Conservation (phyloP, 2,113 vertebrate genomes). For the Silurus meridionalis region DNA sequence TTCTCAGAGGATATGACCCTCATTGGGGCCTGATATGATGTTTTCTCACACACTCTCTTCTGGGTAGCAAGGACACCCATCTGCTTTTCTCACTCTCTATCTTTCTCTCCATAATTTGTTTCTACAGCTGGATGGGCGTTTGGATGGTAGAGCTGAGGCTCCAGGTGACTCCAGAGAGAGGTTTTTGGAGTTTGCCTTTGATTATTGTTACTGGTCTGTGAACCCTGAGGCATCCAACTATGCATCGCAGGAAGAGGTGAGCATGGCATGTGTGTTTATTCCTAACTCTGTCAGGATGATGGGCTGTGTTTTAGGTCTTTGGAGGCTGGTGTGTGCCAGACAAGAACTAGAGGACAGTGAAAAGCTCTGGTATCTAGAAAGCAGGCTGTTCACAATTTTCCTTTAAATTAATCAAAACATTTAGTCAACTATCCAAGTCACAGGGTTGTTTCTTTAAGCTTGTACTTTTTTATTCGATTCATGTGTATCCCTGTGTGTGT, state of each 20-base stretch:
- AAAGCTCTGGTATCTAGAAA: conserved; percentile 8
- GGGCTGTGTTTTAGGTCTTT: neutral
- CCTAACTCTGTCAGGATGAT: neutral
- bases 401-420: conserved; percentile 49
- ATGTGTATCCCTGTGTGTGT: neutral
- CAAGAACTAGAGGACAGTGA: conserved; percentile 1
- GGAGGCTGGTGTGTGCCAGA: neutral
- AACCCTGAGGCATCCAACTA: conserved; percentile 83
- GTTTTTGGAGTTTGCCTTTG: conserved; percentile 87
- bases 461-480: conserved; percentile 56
- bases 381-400: conserved; percentile 23
- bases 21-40: neutral
- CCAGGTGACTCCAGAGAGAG: conserved; percentile 84
- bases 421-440: conserved; percentile 58
- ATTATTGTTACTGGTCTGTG: conserved; percentile 97
- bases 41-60: neutral
- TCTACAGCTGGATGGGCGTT: conserved; percentile 78
- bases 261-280: conserved; percentile 41
- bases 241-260: conserved; percentile 94
- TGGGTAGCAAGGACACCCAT: neutral
- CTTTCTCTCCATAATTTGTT: conserved; percentile 20
- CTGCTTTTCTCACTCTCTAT: neutral
- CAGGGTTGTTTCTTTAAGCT: conserved; percentile 56
- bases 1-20: conserved; percentile 29
- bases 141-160: conserved; percentile 64